A percentile compares a stretch with the other conserved stretches of the same genome.
Evolutionary conservation across 2,113 vertebrate species (phyloP).

Genomic region (Boleophthalmus pectinirostris): DNA sequence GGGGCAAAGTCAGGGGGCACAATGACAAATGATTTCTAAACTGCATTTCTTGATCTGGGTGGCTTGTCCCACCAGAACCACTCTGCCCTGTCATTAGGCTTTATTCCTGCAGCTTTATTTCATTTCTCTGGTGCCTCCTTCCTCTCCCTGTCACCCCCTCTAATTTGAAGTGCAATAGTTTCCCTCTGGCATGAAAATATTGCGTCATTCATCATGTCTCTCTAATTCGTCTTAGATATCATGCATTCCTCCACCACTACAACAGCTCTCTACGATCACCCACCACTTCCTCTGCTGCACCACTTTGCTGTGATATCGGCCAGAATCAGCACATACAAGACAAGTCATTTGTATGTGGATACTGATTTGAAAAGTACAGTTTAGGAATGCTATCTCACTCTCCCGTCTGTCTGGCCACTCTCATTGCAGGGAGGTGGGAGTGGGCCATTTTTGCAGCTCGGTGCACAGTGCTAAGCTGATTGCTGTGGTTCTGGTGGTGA

Average conservation of each 20-base stretch:
- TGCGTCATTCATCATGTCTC: constrained; percentile 76
- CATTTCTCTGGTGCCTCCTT: constrained; percentile 52
- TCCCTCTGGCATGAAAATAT: constrained; percentile 75
- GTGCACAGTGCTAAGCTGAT: constrained; percentile 61
- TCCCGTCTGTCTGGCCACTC: constrained; percentile 22
- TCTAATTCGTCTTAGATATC: constrained; percentile 73
- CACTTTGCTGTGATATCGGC: constrained; percentile 56
- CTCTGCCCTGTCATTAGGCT: constrained; percentile 48
- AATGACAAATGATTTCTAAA: constrained; percentile 37
- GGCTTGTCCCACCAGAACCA: constrained; percentile 28
- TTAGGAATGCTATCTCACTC: constrained; percentile 41
- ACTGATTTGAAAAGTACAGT: constrained; percentile 42
- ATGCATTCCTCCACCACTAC: constrained; percentile 34
- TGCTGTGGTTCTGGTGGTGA: constrained; percentile 54
- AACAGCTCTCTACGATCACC: constrained; percentile 19
- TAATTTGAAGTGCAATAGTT: constrained; percentile 75
- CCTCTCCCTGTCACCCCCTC: constrained; percentile 59
- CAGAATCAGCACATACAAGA: constrained; percentile 48
- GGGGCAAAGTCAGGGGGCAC: constrained; percentile 5
- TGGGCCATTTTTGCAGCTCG: constrained; percentile 60
- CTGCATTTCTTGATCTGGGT: not conserved
- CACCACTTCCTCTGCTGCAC: constrained; percentile 39
- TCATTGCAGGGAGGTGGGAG: constrained; percentile 41
- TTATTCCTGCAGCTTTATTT: constrained; percentile 60
- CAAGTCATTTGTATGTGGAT: constrained; percentile 42